phyloP scores from a whole-genome alignment of 1,140 invertebrate genomes.

The Centruroides vittatus region DNA sequence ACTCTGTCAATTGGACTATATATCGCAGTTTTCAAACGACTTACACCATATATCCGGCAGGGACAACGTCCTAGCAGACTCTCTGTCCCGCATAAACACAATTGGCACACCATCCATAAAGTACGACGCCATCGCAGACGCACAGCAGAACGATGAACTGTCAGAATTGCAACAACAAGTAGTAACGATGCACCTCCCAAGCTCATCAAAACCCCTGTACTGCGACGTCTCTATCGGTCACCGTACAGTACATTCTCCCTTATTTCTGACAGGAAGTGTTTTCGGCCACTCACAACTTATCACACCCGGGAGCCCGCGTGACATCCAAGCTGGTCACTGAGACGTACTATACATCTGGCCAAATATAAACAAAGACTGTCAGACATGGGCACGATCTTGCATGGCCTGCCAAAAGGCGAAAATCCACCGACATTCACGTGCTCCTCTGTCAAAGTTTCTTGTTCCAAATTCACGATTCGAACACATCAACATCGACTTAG shows the following conservation, averaged over 20 bases:
- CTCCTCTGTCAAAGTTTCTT: constrained; percentile 6
- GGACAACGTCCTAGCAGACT: too few relatives aligned
- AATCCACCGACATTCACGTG: constrained; percentile 4
- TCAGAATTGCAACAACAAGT: neutral
- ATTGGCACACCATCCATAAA: too few relatives aligned
- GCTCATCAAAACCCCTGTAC: neutral
- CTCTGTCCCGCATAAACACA: too few relatives aligned
- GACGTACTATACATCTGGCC: constrained; percentile 11
- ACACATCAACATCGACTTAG: constrained; percentile 35
- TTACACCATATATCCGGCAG: too few relatives aligned
- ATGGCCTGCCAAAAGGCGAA: constrained; percentile 10
- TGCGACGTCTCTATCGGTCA: constrained; percentile 4
- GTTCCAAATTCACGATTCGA: constrained; percentile 19
- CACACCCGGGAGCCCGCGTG: neutral
- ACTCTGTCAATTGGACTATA: constrained; percentile 23
- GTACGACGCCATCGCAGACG: too few relatives aligned
- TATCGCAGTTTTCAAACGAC: constrained; percentile 24
- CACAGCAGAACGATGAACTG: too few relatives aligned
- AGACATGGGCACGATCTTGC: neutral
- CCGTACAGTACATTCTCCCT: constrained; percentile 1
- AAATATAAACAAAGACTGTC: constrained; percentile 4
- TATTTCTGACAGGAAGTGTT: constrained; percentile 1
- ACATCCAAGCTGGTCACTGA: constrained; percentile 2
- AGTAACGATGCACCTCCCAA: neutral
- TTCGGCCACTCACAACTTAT: constrained; percentile 1